These are phyloP conservation scores for Arothron firmamentum DNA, from an alignment of 2,113 vertebrate species.

Conservation along the genomic window DNA sequence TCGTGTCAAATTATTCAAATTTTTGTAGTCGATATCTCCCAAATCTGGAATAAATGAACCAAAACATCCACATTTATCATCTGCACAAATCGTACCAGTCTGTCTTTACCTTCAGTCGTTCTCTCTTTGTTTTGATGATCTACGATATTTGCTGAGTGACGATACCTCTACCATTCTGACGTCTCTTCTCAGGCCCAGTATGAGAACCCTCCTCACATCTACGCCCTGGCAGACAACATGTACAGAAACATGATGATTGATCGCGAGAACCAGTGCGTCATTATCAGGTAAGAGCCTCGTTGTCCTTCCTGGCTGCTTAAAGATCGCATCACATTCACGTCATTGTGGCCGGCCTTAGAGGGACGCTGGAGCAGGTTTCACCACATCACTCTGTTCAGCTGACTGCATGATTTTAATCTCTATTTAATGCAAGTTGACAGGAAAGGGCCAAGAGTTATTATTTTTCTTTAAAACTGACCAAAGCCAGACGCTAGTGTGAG, in stretches of 20 bases:
- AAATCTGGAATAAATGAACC: too few species aligned
- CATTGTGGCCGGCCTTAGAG: too few species aligned
- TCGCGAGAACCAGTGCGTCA: slow-evolving; percentile 96
- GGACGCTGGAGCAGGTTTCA: slow-evolving; percentile 45
- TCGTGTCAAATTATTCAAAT: too few species aligned
- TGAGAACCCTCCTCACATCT: slow-evolving; percentile 98
- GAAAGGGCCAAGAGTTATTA: not conserved
- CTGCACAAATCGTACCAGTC: too few species aligned
- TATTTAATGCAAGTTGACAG: not conserved
- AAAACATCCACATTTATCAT: too few species aligned
- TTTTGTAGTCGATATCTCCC: too few species aligned
- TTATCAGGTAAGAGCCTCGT: slow-evolving; percentile 85
- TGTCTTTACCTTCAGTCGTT: too few species aligned
- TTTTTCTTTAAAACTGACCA: not conserved
- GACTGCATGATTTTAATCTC: too few species aligned
- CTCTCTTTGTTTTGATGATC: too few species aligned
- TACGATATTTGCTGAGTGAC: too few species aligned
- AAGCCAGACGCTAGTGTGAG: slow-evolving; percentile 7
- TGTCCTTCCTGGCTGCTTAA: not conserved
- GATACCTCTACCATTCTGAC: not conserved
- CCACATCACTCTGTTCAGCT: slow-evolving; percentile 21
- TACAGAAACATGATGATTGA: slow-evolving; percentile 99
- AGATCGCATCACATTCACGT: too few species aligned
- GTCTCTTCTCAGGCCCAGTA: slow-evolving; percentile 83
- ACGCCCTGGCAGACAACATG: slow-evolving; percentile 96